Base-by-base conservation (phyloP, 2,888 invertebrate genomes). In the Onthophagus sagittarius region DNA sequence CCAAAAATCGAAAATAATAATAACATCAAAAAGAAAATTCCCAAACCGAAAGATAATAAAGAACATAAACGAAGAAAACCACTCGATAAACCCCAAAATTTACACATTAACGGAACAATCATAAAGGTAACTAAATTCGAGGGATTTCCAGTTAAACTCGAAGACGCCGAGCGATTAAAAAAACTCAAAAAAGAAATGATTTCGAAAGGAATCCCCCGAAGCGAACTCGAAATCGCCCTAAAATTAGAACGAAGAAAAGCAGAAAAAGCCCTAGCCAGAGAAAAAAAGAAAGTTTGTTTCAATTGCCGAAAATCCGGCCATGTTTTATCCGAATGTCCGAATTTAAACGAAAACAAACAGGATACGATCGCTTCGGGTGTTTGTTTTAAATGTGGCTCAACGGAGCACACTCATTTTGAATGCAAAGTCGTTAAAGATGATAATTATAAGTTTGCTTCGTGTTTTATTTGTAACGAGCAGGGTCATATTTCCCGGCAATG, bases 331-430 rank as follows among this genome's bases (percentile, higher is more conserved):
- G 93, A 95, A 75, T 96, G 96, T 85, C 95, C 95, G 0, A 89
- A 92, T 70, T 81, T 91, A 11, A 88, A 87, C 77, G 86, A 87
- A 6, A 53, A 64, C 9, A 63, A 65, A 5, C 39, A 71, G 23
- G 88, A 88, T 78, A 87, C 88, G 80, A 85, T 86, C 62, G 88
- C 87, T 4, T 89, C 89, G 70, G 94, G 93, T 5, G 90, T 95
- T 69, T 96, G 96, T 81, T 96, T 93, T 81, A 95, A 95, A 84
- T 96, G 96, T 85, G 96, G 96, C 0, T 95, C 95, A 0, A 94
- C 94, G 3, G 96, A 96, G 82, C 96, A 96, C 82, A 90, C 90
- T 9, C 91, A 92, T 80, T 90, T 90, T 81, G 90, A 92, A 80
- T 93, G 93, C 79, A 91, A 90, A 86, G 91, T 92, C 0, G 89